Evolutionary conservation across 1,140 invertebrate species (phyloP).

Genomic region (Ostrea edulis): DNA sequence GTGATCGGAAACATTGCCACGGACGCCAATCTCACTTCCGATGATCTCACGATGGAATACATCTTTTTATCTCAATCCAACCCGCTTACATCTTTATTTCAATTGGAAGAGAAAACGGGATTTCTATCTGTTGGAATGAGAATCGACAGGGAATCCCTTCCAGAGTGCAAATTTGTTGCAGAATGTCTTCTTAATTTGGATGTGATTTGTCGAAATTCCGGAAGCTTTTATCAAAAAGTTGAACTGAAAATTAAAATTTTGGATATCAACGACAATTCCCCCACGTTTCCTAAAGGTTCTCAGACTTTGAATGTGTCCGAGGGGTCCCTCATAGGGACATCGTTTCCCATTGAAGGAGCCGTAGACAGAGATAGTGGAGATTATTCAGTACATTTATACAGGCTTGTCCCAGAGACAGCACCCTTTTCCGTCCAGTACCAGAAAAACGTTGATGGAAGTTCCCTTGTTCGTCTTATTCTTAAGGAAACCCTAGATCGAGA

Average conservation of each 20-base stretch:
- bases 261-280: slow-evolving; percentile 68
- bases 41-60: slow-evolving; percentile 53
- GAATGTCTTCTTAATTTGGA: slow-evolving; percentile 60
- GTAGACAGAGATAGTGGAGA: slow-evolving; percentile 61
- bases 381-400: slow-evolving; percentile 61
- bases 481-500: slow-evolving; percentile 83
- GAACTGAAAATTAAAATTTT: slow-evolving; percentile 58
- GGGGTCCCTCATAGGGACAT: slow-evolving; percentile 86
- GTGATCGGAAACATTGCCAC: slow-evolving; percentile 59
- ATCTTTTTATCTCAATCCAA: slow-evolving; percentile 58
- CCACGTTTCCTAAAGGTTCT: slow-evolving; percentile 53
- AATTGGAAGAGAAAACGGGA: slow-evolving; percentile 54
- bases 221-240: slow-evolving; percentile 59
- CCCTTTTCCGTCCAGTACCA: slow-evolving; percentile 57
- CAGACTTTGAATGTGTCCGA: slow-evolving; percentile 61
- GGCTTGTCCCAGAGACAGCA: slow-evolving; percentile 47
- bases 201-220: slow-evolving; percentile 54
- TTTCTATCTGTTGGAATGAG: slow-evolving; percentile 56
- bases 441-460: slow-evolving; percentile 65
- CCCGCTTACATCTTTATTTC: slow-evolving; percentile 57
- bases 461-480: slow-evolving; percentile 86
- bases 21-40: slow-evolving; percentile 49
- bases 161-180: slow-evolving; percentile 52
- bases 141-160: slow-evolving; percentile 61
- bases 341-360: slow-evolving; percentile 91